A percentile compares a stretch with the other conserved stretches of the same genome.
These are phyloP conservation scores for Neomicropteryx cornuta DNA, from an alignment of 1,140 invertebrate genomes.

Conservation along the genomic window DNA sequence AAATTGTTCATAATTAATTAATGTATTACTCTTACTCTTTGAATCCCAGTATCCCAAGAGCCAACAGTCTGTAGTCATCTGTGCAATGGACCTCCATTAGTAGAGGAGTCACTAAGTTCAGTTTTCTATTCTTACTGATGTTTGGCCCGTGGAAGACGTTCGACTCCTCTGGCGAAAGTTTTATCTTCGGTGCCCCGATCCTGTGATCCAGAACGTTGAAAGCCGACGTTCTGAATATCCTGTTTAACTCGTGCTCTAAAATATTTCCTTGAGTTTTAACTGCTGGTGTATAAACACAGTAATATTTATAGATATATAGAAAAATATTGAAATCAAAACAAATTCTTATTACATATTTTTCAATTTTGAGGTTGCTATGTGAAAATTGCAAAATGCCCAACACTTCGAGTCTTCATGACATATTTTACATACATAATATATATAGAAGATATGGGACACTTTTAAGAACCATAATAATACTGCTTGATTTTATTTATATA, in stretches of 20 bases:
- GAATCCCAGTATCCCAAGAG: conserved; percentile 27
- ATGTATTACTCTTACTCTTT: too few relatives aligned
- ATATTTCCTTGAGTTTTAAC: not conserved
- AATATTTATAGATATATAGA: not conserved
- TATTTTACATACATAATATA: too few relatives aligned
- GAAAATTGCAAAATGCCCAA: too few relatives aligned
- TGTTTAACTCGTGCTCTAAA: conserved; percentile 48
- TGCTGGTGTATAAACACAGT: not conserved
- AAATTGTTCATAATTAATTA: too few relatives aligned
- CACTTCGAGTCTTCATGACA: too few relatives aligned
- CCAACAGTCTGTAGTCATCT: conserved; percentile 29
- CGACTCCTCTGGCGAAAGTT: conserved; percentile 25
- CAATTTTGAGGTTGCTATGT: too few relatives aligned
- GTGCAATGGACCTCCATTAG: conserved; percentile 30
- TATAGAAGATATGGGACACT: too few relatives aligned
- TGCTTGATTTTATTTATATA: too few relatives aligned
- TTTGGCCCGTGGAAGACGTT: conserved; percentile 24
- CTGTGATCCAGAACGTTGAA: conserved; percentile 41
- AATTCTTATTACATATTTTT: too few relatives aligned
- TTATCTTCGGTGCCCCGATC: conserved; percentile 16
- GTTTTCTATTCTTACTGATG: conserved; percentile 25
- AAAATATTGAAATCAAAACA: not conserved
- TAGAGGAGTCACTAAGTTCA: conserved; percentile 26
- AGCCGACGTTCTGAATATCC: conserved; percentile 44
- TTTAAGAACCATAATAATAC: too few relatives aligned